Percentiles rank a stretch among this genome's conserved stretches.
Conservation (phyloP, 2,113 vertebrate species). For the Trichechus manatus region DNA sequence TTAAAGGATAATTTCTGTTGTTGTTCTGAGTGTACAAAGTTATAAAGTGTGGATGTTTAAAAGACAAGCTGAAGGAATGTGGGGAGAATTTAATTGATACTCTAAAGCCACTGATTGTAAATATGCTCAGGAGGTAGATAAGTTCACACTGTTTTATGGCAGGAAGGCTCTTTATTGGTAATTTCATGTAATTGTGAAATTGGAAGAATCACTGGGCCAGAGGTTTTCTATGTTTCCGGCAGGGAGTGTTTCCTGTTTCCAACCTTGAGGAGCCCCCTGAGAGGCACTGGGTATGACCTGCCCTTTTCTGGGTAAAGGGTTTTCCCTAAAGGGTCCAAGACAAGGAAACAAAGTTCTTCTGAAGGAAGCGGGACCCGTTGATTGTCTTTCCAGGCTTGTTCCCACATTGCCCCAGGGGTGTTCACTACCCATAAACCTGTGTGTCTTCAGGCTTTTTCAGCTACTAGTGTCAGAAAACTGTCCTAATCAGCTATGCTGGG, state of each 20-base stretch:
- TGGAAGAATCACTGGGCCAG: constrained; percentile 66
- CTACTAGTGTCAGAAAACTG: not conserved
- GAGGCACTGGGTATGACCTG: not conserved
- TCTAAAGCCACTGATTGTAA: constrained; percentile 78
- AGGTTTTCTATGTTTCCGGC: constrained; percentile 23
- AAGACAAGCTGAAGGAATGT: constrained; percentile 77
- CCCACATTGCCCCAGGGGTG: not conserved
- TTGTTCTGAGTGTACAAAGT: constrained; percentile 77
- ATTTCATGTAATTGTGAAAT: constrained; percentile 76
- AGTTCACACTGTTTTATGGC: constrained; percentile 81
- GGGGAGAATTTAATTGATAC: constrained; percentile 80
- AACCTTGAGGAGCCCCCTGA: not conserved
- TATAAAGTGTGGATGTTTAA: constrained; percentile 81
- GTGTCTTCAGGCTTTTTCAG: not conserved
- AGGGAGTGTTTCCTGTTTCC: not conserved
- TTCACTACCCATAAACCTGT: not conserved
- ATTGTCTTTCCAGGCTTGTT: not conserved
- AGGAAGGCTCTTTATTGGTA: constrained; percentile 68
- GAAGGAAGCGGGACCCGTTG: not conserved
- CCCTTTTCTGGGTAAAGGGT: not conserved
- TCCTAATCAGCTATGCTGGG: not conserved
- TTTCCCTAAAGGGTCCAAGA: constrained; percentile 16
- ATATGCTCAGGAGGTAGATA: constrained; percentile 81
- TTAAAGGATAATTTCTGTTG: constrained; percentile 83
- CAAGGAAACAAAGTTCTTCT: not conserved